Evolutionary conservation across 2,888 invertebrate species (phyloP), one percentile per base, ranked within the genome.

Genomic region (Rhingia campestris): DNA sequence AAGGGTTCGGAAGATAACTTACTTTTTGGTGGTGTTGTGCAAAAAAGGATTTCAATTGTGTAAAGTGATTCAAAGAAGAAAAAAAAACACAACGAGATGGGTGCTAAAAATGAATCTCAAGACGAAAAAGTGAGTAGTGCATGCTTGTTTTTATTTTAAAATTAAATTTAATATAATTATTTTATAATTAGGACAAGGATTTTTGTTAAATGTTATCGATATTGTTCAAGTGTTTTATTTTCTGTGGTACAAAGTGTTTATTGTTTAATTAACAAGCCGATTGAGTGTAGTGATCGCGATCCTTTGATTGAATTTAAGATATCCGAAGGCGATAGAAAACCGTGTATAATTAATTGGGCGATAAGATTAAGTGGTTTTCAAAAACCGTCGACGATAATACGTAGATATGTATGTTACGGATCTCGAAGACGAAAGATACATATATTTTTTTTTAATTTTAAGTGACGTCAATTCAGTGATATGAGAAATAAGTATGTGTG

Each of bases 101-200:
- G 41, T 37, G 81, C 76, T 3, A 70, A 56, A 43, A 67, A 43
- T 22, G 81, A 81, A 61, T 72, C 81, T 41, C 81, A 81, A 54
- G 47, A 30, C 9, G 77, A 70, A 59, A 64, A 81, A 59, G 70
- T 76, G 70, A 81, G 81, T 81, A 39, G 14, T 33, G 3, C 37
- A n/a, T 56, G 2, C 9, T 7, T 43, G 0, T 7, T 54, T 47
- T 53, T 39, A 14, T 51, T 47, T 32, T 54, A 22, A 39, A 4
- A 22, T 22, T 22, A 22, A 22, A 22, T 2, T 22, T 1, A 22
- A 22, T 22, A 2, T 2, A 22, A 22, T 22, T 47, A 47, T n/a
- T 43, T 4, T 6, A 32, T 14, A 4, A 54, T 3, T 2, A 54
- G 6, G 6, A 56, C 43, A 35, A 37, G 45, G 5, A 33, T n/a